A percentile compares a stretch with the other conserved stretches of the same genome.
Evolutionary conservation across 2,797 vertebrate species (phyloP).

Genomic region (Chanos chanos): DNA sequence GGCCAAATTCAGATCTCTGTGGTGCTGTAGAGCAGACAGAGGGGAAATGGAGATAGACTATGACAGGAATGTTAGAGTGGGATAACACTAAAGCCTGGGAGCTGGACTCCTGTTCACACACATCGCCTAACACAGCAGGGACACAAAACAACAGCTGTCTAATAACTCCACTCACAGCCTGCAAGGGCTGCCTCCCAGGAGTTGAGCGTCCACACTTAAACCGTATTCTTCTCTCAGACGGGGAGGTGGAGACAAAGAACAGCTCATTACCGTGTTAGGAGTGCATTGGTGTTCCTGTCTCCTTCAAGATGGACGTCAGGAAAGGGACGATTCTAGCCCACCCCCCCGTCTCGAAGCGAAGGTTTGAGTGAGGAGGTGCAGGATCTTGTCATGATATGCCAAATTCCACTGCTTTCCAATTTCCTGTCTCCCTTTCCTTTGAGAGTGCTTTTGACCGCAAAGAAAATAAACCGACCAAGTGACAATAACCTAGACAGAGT

Average conservation of each 20-base stretch:
- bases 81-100: slow-evolving; percentile 67
- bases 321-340: slow-evolving; percentile 15
- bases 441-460: no score
- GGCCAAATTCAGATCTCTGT: slow-evolving; percentile 54
- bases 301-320: slow-evolving; percentile 46
- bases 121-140: slow-evolving; percentile 50
- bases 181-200: slow-evolving; percentile 23
- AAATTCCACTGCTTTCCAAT: no score
- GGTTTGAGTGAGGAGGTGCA: not conserved
- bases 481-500: no score
- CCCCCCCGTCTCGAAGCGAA: not conserved
- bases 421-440: no score
- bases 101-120: slow-evolving; percentile 44
- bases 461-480: no score
- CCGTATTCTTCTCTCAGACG: slow-evolving; percentile 11
- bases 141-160: slow-evolving; percentile 47
- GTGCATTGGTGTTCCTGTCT: slow-evolving; percentile 8
- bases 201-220: slow-evolving; percentile 11
- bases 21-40: slow-evolving; percentile 57
- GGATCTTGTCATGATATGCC: no score
- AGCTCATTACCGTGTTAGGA: slow-evolving; percentile 29
- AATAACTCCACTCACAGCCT: slow-evolving; percentile 36
- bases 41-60: slow-evolving; percentile 61
- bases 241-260: slow-evolving; percentile 14
- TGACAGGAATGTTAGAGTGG: slow-evolving; percentile 67